A percentile compares a stretch with the other conserved stretches of the same genome.
These are phyloP conservation scores for Drosophila subsilvestris DNA, from an alignment of 2,888 invertebrate genomes.

Conservation along the genomic window DNA sequence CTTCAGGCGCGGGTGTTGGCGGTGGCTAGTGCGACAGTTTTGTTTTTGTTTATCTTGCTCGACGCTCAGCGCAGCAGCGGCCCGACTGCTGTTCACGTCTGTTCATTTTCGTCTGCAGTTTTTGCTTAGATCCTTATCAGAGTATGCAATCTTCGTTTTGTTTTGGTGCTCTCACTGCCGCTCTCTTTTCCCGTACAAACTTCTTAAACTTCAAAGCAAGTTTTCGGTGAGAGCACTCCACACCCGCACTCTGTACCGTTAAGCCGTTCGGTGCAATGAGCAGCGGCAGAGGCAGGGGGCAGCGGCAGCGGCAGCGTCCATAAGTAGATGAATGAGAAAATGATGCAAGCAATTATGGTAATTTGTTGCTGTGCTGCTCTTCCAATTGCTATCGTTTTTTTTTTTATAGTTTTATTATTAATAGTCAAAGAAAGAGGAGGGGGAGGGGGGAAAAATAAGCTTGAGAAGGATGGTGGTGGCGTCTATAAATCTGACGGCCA, in stretches of 20 bases:
- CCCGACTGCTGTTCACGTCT: no score
- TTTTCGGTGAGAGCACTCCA: conserved; percentile 8
- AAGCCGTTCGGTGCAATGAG: conserved; percentile 16
- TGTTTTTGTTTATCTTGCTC: no score
- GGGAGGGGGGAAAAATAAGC: neutral
- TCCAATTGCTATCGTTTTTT: conserved; percentile 5
- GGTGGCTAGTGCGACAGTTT: neutral
- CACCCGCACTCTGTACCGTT: neutral
- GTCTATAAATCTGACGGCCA: conserved; percentile 69
- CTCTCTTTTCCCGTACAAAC: conserved; percentile 14
- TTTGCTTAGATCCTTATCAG: neutral
- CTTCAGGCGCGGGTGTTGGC: no score
- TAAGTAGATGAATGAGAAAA: conserved; percentile 5
- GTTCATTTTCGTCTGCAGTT: neutral
- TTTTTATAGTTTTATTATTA: conserved; percentile 49
- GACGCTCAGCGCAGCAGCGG: no score
- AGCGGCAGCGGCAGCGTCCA: no score
- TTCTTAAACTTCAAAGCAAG: conserved; percentile 32
- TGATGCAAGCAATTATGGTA: conserved; percentile 69
- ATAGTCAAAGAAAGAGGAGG: conserved; percentile 32
- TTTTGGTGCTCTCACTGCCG: neutral
- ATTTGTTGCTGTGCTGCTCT: conserved; percentile 60
- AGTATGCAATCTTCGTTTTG: conserved; percentile 8
- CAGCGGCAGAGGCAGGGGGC: neutral
- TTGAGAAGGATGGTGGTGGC: conserved; percentile 19